These are phyloP conservation scores for Pandemis heparana DNA, from an alignment of 2,888 invertebrate species.

Conservation along the genomic window DNA sequence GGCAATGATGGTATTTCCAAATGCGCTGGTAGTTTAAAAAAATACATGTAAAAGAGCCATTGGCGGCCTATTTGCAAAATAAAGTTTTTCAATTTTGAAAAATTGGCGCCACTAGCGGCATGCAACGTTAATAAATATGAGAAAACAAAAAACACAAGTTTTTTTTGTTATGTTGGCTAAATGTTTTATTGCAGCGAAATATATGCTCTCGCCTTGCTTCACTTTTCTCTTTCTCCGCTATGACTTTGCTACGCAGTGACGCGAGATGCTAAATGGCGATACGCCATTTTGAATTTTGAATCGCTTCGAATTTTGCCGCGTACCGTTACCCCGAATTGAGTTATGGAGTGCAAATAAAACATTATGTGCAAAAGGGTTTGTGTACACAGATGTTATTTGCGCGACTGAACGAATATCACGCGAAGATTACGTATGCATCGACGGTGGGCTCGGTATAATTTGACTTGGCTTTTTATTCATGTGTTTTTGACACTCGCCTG, in stretches of 20 bases:
- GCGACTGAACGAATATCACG: conserved; percentile 5
- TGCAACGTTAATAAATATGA: too few species aligned
- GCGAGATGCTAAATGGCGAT: not conserved
- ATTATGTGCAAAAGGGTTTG: conserved; percentile 18
- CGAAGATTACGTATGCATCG: conserved; percentile 10
- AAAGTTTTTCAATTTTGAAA: too few species aligned
- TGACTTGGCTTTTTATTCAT: not conserved
- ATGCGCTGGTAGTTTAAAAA: too few species aligned
- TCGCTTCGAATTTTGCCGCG: conserved; percentile 7
- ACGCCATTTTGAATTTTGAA: not conserved
- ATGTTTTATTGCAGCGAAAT: too few species aligned
- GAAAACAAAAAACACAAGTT: too few species aligned
- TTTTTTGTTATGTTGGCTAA: too few species aligned
- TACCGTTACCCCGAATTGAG: conserved; percentile 21
- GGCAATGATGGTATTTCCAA: too few species aligned
- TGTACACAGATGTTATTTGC: conserved; percentile 39
- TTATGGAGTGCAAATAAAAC: conserved; percentile 33
- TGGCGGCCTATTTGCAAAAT: too few species aligned
- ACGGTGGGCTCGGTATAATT: not conserved
- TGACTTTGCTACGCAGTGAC: not conserved
- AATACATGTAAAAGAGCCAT: too few species aligned
- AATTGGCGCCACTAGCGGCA: too few species aligned
- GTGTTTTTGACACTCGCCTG: not conserved
- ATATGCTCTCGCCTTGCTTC: not conserved
- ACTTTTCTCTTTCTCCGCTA: conserved; percentile 5